Conservation (phyloP, 2,113 vertebrate genomes). For the Orientallactaga bullata region DNA sequence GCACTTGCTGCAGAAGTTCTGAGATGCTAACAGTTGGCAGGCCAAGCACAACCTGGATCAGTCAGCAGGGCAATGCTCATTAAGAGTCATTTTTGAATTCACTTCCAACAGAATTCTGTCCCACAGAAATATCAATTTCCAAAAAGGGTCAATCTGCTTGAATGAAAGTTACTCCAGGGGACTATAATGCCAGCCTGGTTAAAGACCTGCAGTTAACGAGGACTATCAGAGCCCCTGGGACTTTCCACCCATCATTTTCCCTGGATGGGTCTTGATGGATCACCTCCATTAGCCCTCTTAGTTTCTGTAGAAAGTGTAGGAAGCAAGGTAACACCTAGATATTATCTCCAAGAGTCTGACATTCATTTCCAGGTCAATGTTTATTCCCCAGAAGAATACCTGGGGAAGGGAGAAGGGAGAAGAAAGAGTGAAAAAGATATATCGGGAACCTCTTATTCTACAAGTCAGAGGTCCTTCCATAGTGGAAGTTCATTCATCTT, state of each 20-base stretch:
- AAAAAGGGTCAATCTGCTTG: conserved; percentile 37
- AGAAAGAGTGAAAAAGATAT: neutral
- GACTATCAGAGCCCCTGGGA: neutral
- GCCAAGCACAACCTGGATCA: conserved; percentile 41
- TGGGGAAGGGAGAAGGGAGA: neutral
- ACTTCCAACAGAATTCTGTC: conserved; percentile 55
- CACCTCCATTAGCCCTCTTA: neutral
- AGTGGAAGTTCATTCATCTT: neutral
- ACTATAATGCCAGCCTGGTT: neutral
- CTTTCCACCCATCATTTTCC: neutral
- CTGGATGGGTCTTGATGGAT: neutral
- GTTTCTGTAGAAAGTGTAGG: neutral
- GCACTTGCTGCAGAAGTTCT: conserved; percentile 19
- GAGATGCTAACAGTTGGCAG: conserved; percentile 56
- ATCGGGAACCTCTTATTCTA: neutral
- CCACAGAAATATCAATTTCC: conserved; percentile 52
- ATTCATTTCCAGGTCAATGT: neutral
- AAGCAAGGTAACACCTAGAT: neutral
- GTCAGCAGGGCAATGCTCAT: conserved; percentile 69
- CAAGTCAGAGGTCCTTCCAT: neutral
- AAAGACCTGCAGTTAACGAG: neutral
- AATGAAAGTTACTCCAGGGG: conserved; percentile 22
- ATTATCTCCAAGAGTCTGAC: neutral
- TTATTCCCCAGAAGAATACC: neutral
- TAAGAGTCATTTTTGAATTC: conserved; percentile 51